Conservation (phyloP, 2,113 vertebrate genomes). For the Montifringilla adamsi region DNA sequence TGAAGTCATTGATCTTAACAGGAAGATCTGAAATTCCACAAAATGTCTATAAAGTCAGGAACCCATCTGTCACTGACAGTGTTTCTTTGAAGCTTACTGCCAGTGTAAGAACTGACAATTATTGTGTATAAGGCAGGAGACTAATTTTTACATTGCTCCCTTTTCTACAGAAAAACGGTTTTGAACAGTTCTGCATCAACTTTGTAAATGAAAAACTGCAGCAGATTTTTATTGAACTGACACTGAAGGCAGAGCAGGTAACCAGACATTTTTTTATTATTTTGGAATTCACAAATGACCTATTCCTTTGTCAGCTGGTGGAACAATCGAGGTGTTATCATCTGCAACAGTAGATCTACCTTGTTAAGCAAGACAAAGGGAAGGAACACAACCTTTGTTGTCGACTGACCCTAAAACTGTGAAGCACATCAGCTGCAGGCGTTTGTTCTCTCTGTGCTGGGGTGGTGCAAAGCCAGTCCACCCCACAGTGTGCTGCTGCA, state of each 20-base stretch:
- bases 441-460: neutral
- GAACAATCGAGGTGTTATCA: neutral
- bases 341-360: constrained; percentile 15
- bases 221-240: constrained; percentile 98
- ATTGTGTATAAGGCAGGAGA: neutral
- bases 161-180: constrained; percentile 92
- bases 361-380: neutral
- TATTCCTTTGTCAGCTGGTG: neutral
- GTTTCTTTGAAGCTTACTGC: constrained; percentile 21
- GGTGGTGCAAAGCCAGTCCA: neutral
- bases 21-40: neutral
- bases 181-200: constrained; percentile 99
- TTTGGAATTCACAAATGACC: neutral
- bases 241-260: constrained; percentile 97
- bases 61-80: neutral
- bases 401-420: neutral
- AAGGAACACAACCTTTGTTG: neutral
- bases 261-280: neutral
- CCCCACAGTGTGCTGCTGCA: neutral
- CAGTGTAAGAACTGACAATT: neutral
- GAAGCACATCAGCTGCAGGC: neutral
- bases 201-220: constrained; percentile 98
- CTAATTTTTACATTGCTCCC: constrained; percentile 8
- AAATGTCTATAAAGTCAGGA: neutral
- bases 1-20: neutral